Base-by-base conservation (phyloP, 53 echinoderm and acorn worm species). In the Crossaster papposus region DNA sequence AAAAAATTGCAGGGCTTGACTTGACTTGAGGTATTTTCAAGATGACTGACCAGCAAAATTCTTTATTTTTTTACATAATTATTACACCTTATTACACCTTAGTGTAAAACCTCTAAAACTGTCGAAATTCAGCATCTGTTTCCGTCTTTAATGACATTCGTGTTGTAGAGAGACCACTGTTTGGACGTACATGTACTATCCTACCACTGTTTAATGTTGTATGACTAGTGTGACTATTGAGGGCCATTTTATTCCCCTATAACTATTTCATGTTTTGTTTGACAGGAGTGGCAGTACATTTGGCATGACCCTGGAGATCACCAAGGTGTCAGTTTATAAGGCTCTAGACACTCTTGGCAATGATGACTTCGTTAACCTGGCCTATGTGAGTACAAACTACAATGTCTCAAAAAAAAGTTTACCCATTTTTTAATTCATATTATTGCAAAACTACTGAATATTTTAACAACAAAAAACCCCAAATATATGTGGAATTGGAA, bases 321-420 rank as follows among this genome's bases (percentile, higher is more conserved):
- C 96, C 20, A 97, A 94, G 80, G 94, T 95, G 23, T 97, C 98
- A 30, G 98, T 95, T 7, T 93, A 92, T 11, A 94, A 94, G 91
- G 92, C 95, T 17, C 85, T 97, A 54, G 98, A 97, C 86, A 97
- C 98, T 5, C 93, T 97, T 17, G 98, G 98, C 54, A 96, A 97
- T 89, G 95, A 97, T 58, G 98, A 97, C 91, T 97, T 96, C 93
- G 95, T 97, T 23, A 94, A 91, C 68, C 96, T 97, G 15, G 98
- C 93, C 24, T 74, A 51, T 82, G 98, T 97, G 50, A 94, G 93
- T 95, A 76, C 2, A 14, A 1, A 64, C 17, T 55, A 13, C 22
- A 18, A 50, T 50, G n/a, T 12, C 4, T n/a, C 24, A 23, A 36
- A 22, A 3, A 50, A 3, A 23, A 37, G 8, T 30, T 35, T 78